These are phyloP conservation scores for Ceratoteleas bidentatus DNA, from an alignment of 1,140 invertebrate genomes.

Conservation along the genomic window DNA sequence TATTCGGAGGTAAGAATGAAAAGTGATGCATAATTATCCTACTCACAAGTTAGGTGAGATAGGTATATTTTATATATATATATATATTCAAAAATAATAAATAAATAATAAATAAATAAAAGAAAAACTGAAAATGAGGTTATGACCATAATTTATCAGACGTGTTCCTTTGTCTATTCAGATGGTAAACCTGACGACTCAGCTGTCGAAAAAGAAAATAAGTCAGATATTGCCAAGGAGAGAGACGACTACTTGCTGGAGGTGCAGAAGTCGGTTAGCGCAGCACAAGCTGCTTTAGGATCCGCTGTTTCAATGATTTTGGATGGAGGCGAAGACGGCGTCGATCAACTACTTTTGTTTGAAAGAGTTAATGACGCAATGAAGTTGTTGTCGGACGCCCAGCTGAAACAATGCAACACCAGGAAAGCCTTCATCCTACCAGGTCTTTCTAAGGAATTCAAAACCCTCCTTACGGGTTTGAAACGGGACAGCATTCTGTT, in stretches of 20 bases:
- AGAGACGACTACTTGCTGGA: slow-evolving; percentile 5
- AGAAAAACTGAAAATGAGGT: no score
- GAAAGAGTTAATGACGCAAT: slow-evolving; percentile 46
- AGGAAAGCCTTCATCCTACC: slow-evolving; percentile 50
- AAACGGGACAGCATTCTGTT: slow-evolving; percentile 49
- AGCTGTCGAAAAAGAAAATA: no score
- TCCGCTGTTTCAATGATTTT: slow-evolving; percentile 1
- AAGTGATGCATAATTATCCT: no score
- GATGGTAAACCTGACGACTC: no score
- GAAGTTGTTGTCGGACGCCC: slow-evolving; percentile 22
- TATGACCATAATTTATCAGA: no score
- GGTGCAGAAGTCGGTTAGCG: slow-evolving; percentile 5
- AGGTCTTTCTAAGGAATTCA: slow-evolving; percentile 36
- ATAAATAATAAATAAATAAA: no score
- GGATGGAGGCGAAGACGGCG: slow-evolving; percentile 15
- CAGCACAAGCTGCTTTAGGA: slow-evolving; percentile 19
- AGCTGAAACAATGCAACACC: slow-evolving; percentile 17
- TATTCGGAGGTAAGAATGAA: no score
- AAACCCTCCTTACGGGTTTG: slow-evolving; percentile 16
- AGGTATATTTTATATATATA: no score
- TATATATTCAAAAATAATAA: no score
- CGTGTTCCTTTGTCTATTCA: no score
- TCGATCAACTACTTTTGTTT: slow-evolving; percentile 33
- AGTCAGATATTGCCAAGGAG: slow-evolving; percentile 6
- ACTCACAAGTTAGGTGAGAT: no score